Evolutionary conservation across 2,113 vertebrate genomes (phyloP), one percentile per base, ranked within the genome.

Genomic region (Dolichallabes microphthalmus): DNA sequence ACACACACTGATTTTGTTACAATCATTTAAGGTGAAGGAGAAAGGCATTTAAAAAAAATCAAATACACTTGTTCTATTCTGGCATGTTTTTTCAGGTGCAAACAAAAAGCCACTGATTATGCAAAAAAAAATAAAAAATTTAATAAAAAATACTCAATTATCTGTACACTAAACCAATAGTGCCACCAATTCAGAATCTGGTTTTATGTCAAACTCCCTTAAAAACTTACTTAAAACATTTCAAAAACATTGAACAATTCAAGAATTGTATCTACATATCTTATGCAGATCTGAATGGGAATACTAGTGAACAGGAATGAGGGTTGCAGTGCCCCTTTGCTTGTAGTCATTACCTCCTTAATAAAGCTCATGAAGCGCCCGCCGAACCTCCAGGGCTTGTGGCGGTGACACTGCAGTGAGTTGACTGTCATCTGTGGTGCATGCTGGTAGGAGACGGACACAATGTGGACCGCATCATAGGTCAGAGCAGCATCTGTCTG

Each of bases 331-430:
- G 60, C 39, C 55, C 22, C 68, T 64, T 45, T n/a, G 32, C 55
- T 82, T 80, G 53, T 55, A 79, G 32, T 68, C 78, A 85, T 96
- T 94, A 99, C 98, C 97, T 99, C 97, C 92, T 99, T 99, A 89
- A 99, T 99, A 93, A 98, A 98, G 83, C 96, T 97, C 98, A 99
- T 99, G 93, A 95, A 95, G 91, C 98, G 98, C 0, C 96, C 96
- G 0, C 98, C 98, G 3, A 99, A 99, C 90, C 98, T 94, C 98
- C 98, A 99, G 88, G 98, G 98, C 89, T 99, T 99, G 94, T 99
- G 98, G 17, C 98, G 96, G 83, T 99, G 98, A 91, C 98, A 99
- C 93, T 99, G 98, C 92, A 99, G 94, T 4, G 98, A 99, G 94
- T 99, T 99, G 7, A 99, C 98, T 0, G 97, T 99, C 98, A 99